These are phyloP conservation scores for Notocelia uddmanniana DNA, from an alignment of 2,888 invertebrate genomes.

Conservation along the genomic window DNA sequence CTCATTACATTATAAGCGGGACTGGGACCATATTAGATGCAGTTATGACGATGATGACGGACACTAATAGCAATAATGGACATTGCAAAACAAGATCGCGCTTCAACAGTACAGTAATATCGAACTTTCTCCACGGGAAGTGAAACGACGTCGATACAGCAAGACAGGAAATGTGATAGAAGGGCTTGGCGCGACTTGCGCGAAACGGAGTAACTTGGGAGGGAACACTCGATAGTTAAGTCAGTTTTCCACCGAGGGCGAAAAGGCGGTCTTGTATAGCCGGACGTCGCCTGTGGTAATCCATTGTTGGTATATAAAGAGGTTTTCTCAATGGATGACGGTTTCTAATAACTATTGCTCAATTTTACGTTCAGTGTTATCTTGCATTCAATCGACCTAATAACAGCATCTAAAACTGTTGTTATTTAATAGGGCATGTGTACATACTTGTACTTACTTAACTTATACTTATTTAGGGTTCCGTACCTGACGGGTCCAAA, in stretches of 20 bases:
- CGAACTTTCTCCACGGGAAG: slow-evolving; percentile 45
- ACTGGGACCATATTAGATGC: neutral
- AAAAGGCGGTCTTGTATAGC: slow-evolving; percentile 1
- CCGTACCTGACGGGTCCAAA: too few relatives aligned
- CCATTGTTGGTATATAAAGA: slow-evolving; percentile 19
- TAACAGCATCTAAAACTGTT: neutral
- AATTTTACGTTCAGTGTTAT: neutral
- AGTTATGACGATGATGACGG: neutral
- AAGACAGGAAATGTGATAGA: slow-evolving; percentile 35
- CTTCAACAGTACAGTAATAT: slow-evolving; percentile 3
- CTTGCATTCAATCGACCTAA: neutral
- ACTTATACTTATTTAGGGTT: too few relatives aligned
- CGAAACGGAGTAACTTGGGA: slow-evolving; percentile 2
- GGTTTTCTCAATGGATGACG: neutral
- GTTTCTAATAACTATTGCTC: slow-evolving; percentile 5
- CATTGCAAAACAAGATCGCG: slow-evolving; percentile 28
- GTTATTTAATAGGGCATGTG: neutral
- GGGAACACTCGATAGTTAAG: neutral
- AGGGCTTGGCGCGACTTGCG: slow-evolving; percentile 9
- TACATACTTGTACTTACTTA: too few relatives aligned
- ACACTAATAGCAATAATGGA: slow-evolving; percentile 17
- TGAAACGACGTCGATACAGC: slow-evolving; percentile 45
- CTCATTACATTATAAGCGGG: too few relatives aligned
- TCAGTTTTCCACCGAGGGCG: slow-evolving; percentile 3
- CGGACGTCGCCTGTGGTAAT: slow-evolving; percentile 25